Evolutionary conservation across 2,888 invertebrate species (phyloP), one percentile per base, ranked within the genome.

Genomic region (Netelia inedita): DNA sequence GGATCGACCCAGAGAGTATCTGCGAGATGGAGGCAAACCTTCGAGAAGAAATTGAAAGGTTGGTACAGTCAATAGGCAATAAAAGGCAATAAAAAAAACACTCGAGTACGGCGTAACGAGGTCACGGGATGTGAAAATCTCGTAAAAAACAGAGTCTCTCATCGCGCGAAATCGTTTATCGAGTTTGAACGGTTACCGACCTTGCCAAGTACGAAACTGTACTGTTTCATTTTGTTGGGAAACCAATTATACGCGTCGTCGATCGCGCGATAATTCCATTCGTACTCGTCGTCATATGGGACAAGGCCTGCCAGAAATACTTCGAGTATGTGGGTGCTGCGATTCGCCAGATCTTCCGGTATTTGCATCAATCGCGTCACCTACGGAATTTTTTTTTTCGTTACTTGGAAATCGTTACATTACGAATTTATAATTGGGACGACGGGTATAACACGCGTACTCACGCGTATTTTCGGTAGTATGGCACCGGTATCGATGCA

Each of bases 1-100:
- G 96, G 95, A 74, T 96, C 95, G 1, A 97, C 94, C 94, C 96
- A 96, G 53, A 97, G 90, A 0, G 95, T 95, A 83, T 96, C 95
- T 0, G 95, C 95, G 41, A 97, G 89, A 69, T 96, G 95, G 85
- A 96, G 91, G 8, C 93, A 91, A 53, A 96, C 94, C 90, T 95
- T 59, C 10, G 21, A 68, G 23, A 43, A n/a, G 69, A 19, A 46
- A 11, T 11, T 63, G 28, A 19, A n/a, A 28, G n/a, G 11, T 71
- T 11, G 14, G 19, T 28, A 14, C 61, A 23, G 23, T 28, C 5
- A 5, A 2, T 5, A 35, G 6, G n/a, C n/a, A n/a, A n/a, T n/a
- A n/a, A n/a, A n/a, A n/a, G n/a, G n/a, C n/a, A n/a, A n/a, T n/a
- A 1, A 35, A 5, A 35, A 35, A 35, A 0, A 35, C 6, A 35